Percentiles rank a stretch among this genome's conserved stretches.
These are phyloP conservation scores for Alca torda DNA, from an alignment of 2,797 vertebrate species.

Conservation along the genomic window DNA sequence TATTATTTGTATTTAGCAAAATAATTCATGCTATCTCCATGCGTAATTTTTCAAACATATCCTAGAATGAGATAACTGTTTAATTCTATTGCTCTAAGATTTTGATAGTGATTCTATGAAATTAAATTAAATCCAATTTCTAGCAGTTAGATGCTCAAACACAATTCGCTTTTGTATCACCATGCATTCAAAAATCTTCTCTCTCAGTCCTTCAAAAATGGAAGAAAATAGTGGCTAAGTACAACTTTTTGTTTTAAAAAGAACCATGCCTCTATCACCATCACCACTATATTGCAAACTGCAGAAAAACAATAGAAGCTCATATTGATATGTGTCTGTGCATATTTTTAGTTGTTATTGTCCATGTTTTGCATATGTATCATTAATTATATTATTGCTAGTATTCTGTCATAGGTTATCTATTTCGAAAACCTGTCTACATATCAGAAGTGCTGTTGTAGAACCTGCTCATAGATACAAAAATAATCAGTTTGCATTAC, in stretches of 20 bases:
- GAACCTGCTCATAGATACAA: neutral
- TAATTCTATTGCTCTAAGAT: neutral
- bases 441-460: neutral
- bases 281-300: neutral
- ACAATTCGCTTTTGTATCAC: neutral
- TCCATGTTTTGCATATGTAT: neutral
- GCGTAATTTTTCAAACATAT: neutral
- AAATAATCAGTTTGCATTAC: neutral
- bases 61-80: neutral
- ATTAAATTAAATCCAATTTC: neutral
- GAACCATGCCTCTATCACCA: neutral
- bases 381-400: neutral
- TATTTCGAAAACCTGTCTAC: neutral
- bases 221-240: neutral
- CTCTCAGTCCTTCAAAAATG: neutral
- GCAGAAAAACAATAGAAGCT: neutral
- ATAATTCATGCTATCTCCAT: neutral
- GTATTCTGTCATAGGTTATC: neutral
- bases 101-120: neutral
- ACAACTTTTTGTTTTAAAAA: neutral
- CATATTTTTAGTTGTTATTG: neutral
- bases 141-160: neutral
- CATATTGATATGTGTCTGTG: accelerated
- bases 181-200: neutral
- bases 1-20: neutral